Base-by-base conservation (phyloP, 2,888 invertebrate species). In the Cyrtodaria siliqua region DNA sequence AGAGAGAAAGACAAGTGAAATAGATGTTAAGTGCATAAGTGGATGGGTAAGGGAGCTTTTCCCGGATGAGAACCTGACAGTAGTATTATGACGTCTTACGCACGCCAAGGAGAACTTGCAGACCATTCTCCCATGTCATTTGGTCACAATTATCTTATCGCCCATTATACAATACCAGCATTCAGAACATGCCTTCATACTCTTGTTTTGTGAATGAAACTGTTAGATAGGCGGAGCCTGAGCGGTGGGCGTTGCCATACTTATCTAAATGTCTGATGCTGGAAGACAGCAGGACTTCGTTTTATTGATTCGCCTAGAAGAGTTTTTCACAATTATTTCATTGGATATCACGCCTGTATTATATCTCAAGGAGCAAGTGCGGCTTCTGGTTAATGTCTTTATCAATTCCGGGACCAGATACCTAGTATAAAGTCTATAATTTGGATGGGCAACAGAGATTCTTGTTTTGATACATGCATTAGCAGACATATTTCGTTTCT, bases 391-490 rank as follows among this genome's bases (percentile, higher is more conserved):
- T 59, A 57, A 53, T 73, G 73, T 80, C 76, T 64, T 49, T 57
- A 61, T 67, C 63, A 66, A 76, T 63, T 53, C 53, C 47, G 24
- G 49, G 62, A 33, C 59, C 67, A 61, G 68, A 72, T 49, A 68
- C 67, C 44, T 52, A 50, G 64, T 73, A 70, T 70, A 80, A 64
- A 80, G 76, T 57, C 80, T 76, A 73, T 80, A 76, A 80, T 76
- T 80, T 76, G 62, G 75, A 73, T 66, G 66, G 61, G 55, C 33
- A 60, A 64, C 76, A 76, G 75, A 80, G 80, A 76, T 76, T 69
- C 60, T 27, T 76, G 80, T 80, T 80, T 80, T 80, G 76, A 80
- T 80, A 80, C 80, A 67, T 57, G 60, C 62, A 66, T 72, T 73
- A 76, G 62, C 72, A 73, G 80, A 73, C 76, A 59, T 72, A 72